A percentile compares a stretch with the other conserved stretches of the same genome.
phyloP scores from a whole-genome alignment of 2,113 vertebrate genomes.

The Vanacampus margaritifer region DNA sequence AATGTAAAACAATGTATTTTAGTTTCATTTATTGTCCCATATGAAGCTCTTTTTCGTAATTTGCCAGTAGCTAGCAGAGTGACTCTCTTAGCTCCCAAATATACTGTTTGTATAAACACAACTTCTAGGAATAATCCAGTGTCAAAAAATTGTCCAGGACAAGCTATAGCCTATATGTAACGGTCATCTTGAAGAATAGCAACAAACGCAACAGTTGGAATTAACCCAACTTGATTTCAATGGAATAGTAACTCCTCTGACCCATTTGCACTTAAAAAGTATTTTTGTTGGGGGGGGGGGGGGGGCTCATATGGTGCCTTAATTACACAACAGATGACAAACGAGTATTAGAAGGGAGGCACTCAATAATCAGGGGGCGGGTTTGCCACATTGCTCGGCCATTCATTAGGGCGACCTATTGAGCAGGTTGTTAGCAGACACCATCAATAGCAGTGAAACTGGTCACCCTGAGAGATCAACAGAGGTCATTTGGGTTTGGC shows the following conservation, averaged over 20 bases:
- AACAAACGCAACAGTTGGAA: not conserved
- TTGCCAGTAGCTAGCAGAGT: too few relatives aligned
- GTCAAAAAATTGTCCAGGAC: too few relatives aligned
- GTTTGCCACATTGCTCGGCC: not conserved
- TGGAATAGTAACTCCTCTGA: not conserved
- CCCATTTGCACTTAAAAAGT: not conserved
- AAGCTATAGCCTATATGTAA: too few relatives aligned
- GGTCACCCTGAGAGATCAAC: not conserved
- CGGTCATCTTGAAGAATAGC: too few relatives aligned
- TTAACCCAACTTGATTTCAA: not conserved
- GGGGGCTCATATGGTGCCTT: too few relatives aligned
- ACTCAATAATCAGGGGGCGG: not conserved
- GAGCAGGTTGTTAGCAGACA: not conserved
- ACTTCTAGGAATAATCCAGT: too few relatives aligned
- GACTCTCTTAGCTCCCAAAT: too few relatives aligned
- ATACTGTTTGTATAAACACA: too few relatives aligned
- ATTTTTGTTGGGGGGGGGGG: not conserved
- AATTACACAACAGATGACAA: not conserved
- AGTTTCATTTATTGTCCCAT: too few relatives aligned
- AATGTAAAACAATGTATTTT: too few relatives aligned
- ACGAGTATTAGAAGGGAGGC: not conserved
- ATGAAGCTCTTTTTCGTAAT: too few relatives aligned
- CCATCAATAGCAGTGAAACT: slow-evolving; percentile 6
- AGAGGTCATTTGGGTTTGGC: slow-evolving; percentile 12
- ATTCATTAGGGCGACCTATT: slow-evolving; percentile 10